These are phyloP conservation scores for Drosophila parvula DNA, from an alignment of 1,140 invertebrate species.

Conservation along the genomic window DNA sequence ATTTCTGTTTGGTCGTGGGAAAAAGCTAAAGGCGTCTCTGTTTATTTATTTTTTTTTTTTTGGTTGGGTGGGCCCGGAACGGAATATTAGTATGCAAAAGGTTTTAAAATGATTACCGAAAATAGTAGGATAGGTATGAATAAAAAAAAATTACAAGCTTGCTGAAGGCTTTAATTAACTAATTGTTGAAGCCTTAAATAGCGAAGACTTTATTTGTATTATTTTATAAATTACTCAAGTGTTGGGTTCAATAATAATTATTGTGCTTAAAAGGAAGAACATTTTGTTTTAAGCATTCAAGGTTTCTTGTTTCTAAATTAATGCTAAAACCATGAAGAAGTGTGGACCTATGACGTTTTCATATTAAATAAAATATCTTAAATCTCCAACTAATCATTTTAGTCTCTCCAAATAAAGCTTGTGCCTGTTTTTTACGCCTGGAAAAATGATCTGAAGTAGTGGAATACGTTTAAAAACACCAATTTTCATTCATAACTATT, in stretches of 20 bases:
- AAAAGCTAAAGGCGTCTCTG: slow-evolving; percentile 58
- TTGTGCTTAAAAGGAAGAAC: too few relatives aligned
- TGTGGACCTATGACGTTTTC: too few relatives aligned
- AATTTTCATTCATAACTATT: background rate
- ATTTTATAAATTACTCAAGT: background rate
- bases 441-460: too few relatives aligned
- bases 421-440: too few relatives aligned
- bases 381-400: too few relatives aligned
- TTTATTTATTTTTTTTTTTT: too few relatives aligned
- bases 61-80: slow-evolving; percentile 43
- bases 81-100: slow-evolving; percentile 17
- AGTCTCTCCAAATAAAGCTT: too few relatives aligned
- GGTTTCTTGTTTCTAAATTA: too few relatives aligned
- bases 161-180: background rate
- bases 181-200: background rate
- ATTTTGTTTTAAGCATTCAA: background rate
- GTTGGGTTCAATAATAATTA: background rate
- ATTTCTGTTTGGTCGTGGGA: slow-evolving; percentile 60
- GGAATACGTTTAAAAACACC: background rate
- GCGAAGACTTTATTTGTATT: too few relatives aligned
- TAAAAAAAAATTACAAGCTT: background rate
- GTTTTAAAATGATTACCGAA: background rate
- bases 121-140: background rate
- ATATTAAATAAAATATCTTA: too few relatives aligned
- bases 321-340: too few relatives aligned